Evolutionary conservation across 2,888 invertebrate species (phyloP).

Genomic region (Drosophila ustulata): DNA sequence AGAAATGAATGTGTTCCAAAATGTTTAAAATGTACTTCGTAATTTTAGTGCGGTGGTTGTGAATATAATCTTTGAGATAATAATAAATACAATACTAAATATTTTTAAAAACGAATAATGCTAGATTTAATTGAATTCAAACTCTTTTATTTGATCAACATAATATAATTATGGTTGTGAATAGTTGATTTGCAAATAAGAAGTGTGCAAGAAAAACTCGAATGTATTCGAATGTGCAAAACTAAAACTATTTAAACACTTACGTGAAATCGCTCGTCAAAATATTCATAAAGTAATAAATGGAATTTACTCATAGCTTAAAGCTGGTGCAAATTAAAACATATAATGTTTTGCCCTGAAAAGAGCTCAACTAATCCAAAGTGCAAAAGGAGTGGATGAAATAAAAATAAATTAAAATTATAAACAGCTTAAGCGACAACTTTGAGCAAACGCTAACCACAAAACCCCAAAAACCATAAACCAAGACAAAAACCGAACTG

Average conservation of each 20-base stretch:
- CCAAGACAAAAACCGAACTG: slow-evolving; percentile 64
- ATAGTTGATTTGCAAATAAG: too few species aligned
- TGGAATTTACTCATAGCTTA: slow-evolving; percentile 19
- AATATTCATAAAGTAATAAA: neutral
- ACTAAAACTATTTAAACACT: too few species aligned
- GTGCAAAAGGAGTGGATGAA: slow-evolving; percentile 38
- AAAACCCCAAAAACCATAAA: slow-evolving; percentile 65
- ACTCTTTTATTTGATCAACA: neutral
- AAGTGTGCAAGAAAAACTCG: too few species aligned
- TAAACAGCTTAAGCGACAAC: slow-evolving; percentile 71
- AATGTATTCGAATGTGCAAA: too few species aligned
- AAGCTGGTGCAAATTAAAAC: slow-evolving; percentile 33
- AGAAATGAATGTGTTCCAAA: neutral
- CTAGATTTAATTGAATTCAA: neutral
- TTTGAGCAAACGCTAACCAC: slow-evolving; percentile 44
- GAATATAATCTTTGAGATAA: too few species aligned
- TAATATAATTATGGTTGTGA: too few species aligned
- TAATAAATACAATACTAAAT: neutral
- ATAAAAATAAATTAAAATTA: slow-evolving; percentile 62
- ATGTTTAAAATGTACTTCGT: too few species aligned
- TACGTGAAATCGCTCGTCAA: neutral
- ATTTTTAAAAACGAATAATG: neutral
- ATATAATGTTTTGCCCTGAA: slow-evolving; percentile 36
- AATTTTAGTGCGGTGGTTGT: neutral
- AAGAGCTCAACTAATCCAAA: slow-evolving; percentile 43